Evolutionary conservation across 2,797 vertebrate species (phyloP), one percentile per base, ranked within the genome.

Genomic region (Myotis vivesi): DNA sequence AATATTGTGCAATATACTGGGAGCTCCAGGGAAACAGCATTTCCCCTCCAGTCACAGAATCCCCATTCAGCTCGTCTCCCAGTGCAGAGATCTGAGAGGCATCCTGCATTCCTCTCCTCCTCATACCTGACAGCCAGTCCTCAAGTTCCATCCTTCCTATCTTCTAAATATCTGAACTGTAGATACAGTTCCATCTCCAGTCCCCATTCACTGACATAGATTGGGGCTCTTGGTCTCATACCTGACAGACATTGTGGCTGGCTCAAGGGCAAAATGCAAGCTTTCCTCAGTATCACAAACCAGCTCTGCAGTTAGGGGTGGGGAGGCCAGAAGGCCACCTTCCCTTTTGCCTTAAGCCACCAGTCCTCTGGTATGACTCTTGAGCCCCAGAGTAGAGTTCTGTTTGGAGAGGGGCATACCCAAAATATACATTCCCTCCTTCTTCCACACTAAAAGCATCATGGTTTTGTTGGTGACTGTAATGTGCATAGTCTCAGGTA

Each of bases 261-360:
- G 2, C 79, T 72, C 0, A 0, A 86, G 77, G 62, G 93, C 91
- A 94, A 0, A 87, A 71, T 15, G 77, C 93, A 87, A 86, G 94
- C 38, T 86, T 51, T 73, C 41, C 33, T 71, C 49, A 44, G 76
- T 71, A 44, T 46, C 71, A 46, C n/a, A 59, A 41, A 59, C 57
- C 53, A 89, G 86, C 59, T 57, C 33, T 72, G 17, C 25, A 44
- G 69, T n/a, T 59, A 76, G 41, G 59, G 22, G 7, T 30, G 13
- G 57, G 57, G 55, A 85, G 59, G 44, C 81, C 72, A 59, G 73
- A 83, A 85, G 79, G 72, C 51, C 91, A 83, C 76, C 91, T 93
- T 90, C 69, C 85, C 76, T 71, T 49, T 93, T 93, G 96, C 96
- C 97, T 97, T 96, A 97, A 96, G 71, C 77, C 86, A 53, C 71